Percentiles rank a stretch among this genome's conserved stretches.
These are phyloP conservation scores for Tokudaia tokunoshimensis DNA, from an alignment of 2,797 vertebrate species.

Conservation along the genomic window DNA sequence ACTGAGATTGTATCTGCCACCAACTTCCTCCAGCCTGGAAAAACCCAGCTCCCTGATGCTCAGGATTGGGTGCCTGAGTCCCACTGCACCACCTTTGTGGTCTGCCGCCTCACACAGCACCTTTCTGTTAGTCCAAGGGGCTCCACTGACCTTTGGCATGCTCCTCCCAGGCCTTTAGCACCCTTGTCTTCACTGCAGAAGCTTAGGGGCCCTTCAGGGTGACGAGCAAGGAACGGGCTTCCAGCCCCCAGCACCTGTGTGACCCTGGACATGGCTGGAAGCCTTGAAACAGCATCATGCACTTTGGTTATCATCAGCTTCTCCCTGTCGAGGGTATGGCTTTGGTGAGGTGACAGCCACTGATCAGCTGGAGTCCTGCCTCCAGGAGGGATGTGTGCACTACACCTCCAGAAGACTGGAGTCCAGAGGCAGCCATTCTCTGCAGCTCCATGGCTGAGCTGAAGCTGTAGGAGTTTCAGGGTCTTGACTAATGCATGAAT, in stretches of 20 bases:
- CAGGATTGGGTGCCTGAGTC: background rate
- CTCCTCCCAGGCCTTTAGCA: background rate
- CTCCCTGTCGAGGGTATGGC: fast-evolving
- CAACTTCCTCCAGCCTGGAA: background rate
- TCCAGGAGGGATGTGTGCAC: background rate
- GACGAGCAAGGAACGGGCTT: fast-evolving
- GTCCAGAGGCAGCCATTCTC: fast-evolving
- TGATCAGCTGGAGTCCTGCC: too few relatives aligned
- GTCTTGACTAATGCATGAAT: background rate
- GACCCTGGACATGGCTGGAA: fast-evolving
- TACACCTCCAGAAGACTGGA: background rate
- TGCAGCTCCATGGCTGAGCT: too few relatives aligned
- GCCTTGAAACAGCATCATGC: fast-evolving
- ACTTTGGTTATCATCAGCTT: background rate
- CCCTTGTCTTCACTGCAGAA: background rate
- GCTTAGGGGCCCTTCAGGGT: fast-evolving
- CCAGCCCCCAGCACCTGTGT: fast-evolving
- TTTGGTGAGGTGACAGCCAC: background rate
- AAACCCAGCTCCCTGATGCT: background rate
- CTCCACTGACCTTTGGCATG: too few relatives aligned
- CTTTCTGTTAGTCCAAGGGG: background rate
- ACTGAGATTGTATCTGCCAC: background rate
- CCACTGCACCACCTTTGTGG: background rate
- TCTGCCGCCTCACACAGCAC: background rate
- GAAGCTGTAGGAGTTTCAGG: background rate